Evolutionary conservation across 2,888 invertebrate species (phyloP), one percentile per base, ranked within the genome.

Genomic region (Pseudanteris insignis): DNA sequence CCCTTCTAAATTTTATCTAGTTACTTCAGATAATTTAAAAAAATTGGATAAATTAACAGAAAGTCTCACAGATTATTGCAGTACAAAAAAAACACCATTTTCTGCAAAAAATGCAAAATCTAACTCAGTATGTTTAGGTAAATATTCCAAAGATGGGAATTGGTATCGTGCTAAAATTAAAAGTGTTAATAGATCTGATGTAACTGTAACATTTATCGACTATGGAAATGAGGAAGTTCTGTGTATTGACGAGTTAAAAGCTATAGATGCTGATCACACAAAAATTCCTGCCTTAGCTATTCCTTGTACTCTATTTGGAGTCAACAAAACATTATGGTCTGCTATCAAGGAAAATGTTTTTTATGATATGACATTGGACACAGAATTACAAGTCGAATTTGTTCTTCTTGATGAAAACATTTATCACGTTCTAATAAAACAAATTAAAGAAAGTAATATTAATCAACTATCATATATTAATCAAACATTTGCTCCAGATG

Each of bases 151-250:
- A 1, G 90, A 90, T 76, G 83, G 83, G 2, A 86, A 86, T 73
- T 91, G 90, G 91, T 90, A 90, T 71, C 84, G 90, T 46, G 89
- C 86, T 1, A 12, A 67, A 1, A 64, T 79, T 2, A 83, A 83
- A 54, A 83, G 87, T 14, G 50, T 82, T 0, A 38, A 54, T 7
- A 26, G 83, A 82, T 29, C 76, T 0, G 78, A 76, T n/a, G 84
- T 82, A 6, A 83, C 77, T 26, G 84, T 89, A 0, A 82, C 84
- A 7, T 91, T 85, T 70, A 72, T 88, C 0, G 91, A 91, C 76
- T 91, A 90, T 64, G 91, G 91, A 33, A 90, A 90, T 75, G 78
- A 80, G 0, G 90, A 91, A 76, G 76, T 76, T 2, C 74, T 90
- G 0, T 64, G 81, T 1, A 81, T 76, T 58, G 81, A 73, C 6